Percentiles rank a stretch among this genome's conserved stretches.
These are phyloP conservation scores for Lathronympha strigana DNA, from an alignment of 2,888 invertebrate species.

Conservation along the genomic window DNA sequence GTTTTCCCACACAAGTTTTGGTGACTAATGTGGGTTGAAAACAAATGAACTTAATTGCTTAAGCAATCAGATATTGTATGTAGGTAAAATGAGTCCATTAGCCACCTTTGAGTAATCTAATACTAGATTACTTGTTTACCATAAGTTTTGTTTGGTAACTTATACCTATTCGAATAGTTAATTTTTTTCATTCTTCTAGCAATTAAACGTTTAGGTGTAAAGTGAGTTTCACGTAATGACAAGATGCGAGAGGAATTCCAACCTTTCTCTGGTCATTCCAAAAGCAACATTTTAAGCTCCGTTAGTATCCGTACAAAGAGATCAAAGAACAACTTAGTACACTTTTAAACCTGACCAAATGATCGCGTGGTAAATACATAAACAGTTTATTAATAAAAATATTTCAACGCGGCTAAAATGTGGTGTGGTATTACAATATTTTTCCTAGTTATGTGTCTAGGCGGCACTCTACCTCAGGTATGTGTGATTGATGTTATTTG, in stretches of 20 bases:
- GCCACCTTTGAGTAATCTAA: too few relatives aligned
- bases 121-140: too few relatives aligned
- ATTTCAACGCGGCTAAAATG: conserved; percentile 52
- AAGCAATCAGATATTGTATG: too few relatives aligned
- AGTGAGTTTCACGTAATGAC: too few relatives aligned
- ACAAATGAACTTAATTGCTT: not conserved
- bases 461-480: conserved; percentile 61
- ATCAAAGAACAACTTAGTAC: conserved; percentile 65
- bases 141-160: too few relatives aligned
- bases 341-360: conserved; percentile 65
- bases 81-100: too few relatives aligned
- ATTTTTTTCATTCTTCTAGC: too few relatives aligned
- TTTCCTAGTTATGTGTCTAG: conserved; percentile 56
- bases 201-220: too few relatives aligned
- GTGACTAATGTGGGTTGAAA: not conserved
- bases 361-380: conserved; percentile 48
- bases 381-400: conserved; percentile 38
- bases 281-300: conserved; percentile 69
- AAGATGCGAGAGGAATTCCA: not conserved
- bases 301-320: conserved; percentile 65
- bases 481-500: conserved; percentile 43
- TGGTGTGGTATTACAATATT: conserved; percentile 56
- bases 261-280: not conserved
- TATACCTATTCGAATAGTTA: too few relatives aligned
- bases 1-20: not conserved